Evolutionary conservation across 30 jellyfish, hydroid and myxozoan species (phyloP), one percentile per base, ranked within the genome.

Genomic region (Aurelia sp.): DNA sequence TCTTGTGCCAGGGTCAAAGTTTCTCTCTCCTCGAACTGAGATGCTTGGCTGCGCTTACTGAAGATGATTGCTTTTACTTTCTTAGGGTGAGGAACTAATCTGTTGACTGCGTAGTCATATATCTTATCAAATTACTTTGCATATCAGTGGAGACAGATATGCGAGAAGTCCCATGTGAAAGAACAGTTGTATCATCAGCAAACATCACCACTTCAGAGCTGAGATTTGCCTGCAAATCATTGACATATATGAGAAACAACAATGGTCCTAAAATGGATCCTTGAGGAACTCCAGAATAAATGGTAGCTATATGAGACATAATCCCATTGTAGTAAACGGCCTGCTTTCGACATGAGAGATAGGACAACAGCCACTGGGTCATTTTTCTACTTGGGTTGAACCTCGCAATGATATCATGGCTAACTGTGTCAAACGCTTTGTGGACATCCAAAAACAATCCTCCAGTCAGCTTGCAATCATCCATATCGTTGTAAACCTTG

Each of bases 151-250:
- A 65, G 76, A 65, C 76, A 18, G 47, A 65, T 65, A 57, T 17
- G 15, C 3, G 76, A 27, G 76, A 65, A 27, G 76, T 17, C 76
- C 76, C 76, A 65, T 65, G 55, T 65, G 76, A 65, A 65, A 65
- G 76, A 65, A 65, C 76, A 65, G 76, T 65, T 17, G 76, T 27
- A 13, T 65, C 48, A 15, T 20, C 51, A 5, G 11, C 51, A 8
- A 40, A 40, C 51, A 5, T 40, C 11, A 8, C 51, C 8, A 40
- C 51, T 40, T 5, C 51, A 40, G 51, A 40, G 51, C 51, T 40
- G 51, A 65, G 76, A 27, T 18, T 18, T 18, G 47, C 6, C n/a
- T 3, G 50, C 76, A 65, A 65, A 7, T 65, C 76, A 65, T 18
- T 17, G 33, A 64, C 16, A 64, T 3, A 64, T 64, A 64, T 64